These are phyloP conservation scores for Vimba vimba DNA, from an alignment of 2,113 vertebrate species.

Conservation along the genomic window DNA sequence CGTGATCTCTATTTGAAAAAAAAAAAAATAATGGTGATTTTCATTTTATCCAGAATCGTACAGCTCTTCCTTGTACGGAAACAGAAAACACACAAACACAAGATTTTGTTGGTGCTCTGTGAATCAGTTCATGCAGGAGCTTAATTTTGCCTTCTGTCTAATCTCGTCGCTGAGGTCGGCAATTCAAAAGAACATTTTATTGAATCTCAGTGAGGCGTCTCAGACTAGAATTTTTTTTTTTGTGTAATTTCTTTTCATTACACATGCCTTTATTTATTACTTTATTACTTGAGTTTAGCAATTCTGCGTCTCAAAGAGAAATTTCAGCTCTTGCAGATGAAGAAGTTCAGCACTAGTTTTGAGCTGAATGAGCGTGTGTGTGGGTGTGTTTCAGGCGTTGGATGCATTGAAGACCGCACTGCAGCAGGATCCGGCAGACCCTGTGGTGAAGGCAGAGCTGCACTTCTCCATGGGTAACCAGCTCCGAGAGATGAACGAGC, in stretches of 20 bases:
- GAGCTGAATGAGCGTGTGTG: neutral
- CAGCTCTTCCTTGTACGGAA: neutral
- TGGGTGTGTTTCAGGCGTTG: slow-evolving; percentile 74
- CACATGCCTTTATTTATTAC: neutral
- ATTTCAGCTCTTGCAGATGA: neutral
- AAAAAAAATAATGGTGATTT: no score
- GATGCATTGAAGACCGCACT: slow-evolving; percentile 82
- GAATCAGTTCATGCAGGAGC: neutral
- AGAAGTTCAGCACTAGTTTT: neutral
- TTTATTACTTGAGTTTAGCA: neutral
- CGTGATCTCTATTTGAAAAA: no score
- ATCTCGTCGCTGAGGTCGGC: neutral
- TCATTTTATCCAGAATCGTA: no score
- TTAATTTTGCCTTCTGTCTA: neutral
- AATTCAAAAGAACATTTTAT: neutral
- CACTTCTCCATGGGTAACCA: slow-evolving; percentile 90
- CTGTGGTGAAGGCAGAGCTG: slow-evolving; percentile 82
- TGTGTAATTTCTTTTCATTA: neutral
- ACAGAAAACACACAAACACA: neutral
- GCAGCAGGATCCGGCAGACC: slow-evolving; percentile 82
- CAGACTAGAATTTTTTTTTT: neutral
- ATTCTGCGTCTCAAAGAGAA: slow-evolving; percentile 4
- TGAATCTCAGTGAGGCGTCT: slow-evolving; percentile 7
- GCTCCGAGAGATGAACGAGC: slow-evolving; percentile 83
- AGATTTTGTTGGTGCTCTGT: neutral